phyloP scores from a whole-genome alignment of 2,113 vertebrate species.

The Proteles cristata region DNA sequence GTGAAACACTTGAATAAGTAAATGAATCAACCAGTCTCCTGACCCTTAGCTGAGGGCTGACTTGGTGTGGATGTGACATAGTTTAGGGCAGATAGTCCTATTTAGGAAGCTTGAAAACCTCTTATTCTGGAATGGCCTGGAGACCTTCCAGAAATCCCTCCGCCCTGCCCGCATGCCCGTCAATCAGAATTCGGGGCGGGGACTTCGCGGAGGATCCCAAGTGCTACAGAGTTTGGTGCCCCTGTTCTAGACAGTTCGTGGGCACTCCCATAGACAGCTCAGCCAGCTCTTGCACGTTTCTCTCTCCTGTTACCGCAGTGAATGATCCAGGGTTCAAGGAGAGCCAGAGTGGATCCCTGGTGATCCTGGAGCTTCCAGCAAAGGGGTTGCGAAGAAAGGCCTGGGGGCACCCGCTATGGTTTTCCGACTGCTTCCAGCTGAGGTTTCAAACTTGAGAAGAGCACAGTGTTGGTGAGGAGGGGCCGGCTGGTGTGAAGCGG shows the following conservation, averaged over 20 bases:
- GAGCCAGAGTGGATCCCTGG: background rate
- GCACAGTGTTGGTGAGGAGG: background rate
- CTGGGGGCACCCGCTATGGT: background rate
- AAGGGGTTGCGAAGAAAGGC: background rate
- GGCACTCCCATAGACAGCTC: accelerated
- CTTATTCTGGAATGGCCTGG: background rate
- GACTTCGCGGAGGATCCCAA: background rate
- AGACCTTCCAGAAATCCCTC: background rate
- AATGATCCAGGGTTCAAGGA: background rate
- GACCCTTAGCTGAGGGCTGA: background rate
- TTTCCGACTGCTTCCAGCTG: background rate
- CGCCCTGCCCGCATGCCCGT: background rate
- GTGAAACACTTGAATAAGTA: background rate
- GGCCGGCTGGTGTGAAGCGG: accelerated
- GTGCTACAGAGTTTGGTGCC: background rate
- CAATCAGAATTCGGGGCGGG: background rate
- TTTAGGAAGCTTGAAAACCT: background rate
- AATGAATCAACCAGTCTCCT: background rate
- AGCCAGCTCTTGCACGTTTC: background rate
- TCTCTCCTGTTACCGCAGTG: background rate
- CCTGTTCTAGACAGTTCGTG: accelerated
- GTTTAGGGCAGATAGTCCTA: background rate
- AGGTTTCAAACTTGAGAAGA: background rate
- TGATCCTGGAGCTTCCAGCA: background rate
- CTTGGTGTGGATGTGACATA: background rate